Base-by-base conservation (phyloP, 2,888 invertebrate species). In the Machimus rusticus region DNA sequence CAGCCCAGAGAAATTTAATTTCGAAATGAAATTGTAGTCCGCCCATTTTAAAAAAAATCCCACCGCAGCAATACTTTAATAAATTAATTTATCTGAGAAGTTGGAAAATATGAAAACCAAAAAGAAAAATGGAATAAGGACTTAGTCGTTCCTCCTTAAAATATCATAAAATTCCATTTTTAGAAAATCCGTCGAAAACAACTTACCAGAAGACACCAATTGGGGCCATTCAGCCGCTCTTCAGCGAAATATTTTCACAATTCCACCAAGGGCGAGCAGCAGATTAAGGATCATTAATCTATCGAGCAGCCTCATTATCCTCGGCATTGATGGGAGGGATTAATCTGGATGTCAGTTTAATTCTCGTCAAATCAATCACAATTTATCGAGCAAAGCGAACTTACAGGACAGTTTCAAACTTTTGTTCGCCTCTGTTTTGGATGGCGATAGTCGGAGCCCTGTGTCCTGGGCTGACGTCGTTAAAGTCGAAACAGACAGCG, bases 331-430 rank as follows among this genome's bases (percentile, higher is more conserved):
- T 66, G 66, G 66, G 66, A 0, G 2, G 66, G 23, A 66, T 66
- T 66, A 66, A 66, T 78, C 78, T 43, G 78, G 37, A 23, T 78
- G 43, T 43, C 39, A 78, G 39, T 43, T 78, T 43, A 78, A 78
- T 78, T n/a, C 19, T 39, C 23, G 43, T 43, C 78, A 37, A 78
- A 78, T 78, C 39, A 78, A 78, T 78, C 78, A 78, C 78, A 78
- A 78, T 78, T 78, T 43, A 78, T 78, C 78, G 78, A 78, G 16
- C 23, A 23, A 78, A 78, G 43, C 23, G 66, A 66, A 66, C 66
- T 66, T 66, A 9, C 9, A 28, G 66, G 66, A 66, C 66, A 66
- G 28, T 28, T 23, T 66, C 12, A 0, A 14, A 43, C 16, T 78
- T 39, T 78, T 43, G 39, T 78, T 39, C 39, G 12, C 23, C 43